phyloP scores from a whole-genome alignment of 2,113 vertebrate genomes.

The Gymnobelideus leadbeateri region DNA sequence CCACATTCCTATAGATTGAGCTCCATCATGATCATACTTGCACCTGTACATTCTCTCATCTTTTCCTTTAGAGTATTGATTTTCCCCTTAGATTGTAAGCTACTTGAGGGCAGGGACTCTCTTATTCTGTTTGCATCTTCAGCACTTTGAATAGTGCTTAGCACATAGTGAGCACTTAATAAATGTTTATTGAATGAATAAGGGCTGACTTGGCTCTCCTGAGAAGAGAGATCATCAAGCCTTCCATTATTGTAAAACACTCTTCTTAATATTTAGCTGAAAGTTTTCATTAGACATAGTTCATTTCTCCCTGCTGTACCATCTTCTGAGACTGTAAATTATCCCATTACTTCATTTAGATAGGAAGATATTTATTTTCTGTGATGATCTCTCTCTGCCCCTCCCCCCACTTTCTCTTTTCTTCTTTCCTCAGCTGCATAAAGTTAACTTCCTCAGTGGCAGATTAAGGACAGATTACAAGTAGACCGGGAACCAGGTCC shows the following conservation, averaged over 20 bases:
- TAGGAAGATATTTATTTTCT: slow-evolving; percentile 76
- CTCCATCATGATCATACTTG: neutral
- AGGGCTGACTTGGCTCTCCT: neutral
- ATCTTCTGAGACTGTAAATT: slow-evolving; percentile 73
- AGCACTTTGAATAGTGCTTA: neutral
- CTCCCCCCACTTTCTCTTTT: neutral
- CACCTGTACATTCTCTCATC: neutral
- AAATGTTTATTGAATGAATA: neutral
- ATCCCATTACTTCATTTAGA: slow-evolving; percentile 76
- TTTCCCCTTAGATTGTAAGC: neutral
- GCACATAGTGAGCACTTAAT: neutral
- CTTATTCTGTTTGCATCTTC: neutral
- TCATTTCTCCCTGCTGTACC: slow-evolving; percentile 65
- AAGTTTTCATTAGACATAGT: slow-evolving; percentile 72
- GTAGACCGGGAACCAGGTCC: slow-evolving; percentile 75
- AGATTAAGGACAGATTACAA: slow-evolving; percentile 81
- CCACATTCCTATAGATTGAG: neutral
- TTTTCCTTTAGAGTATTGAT: neutral
- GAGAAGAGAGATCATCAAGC: neutral
- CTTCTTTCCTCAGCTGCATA: slow-evolving; percentile 73
- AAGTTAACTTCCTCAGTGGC: slow-evolving; percentile 80
- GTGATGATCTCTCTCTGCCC: slow-evolving; percentile 67
- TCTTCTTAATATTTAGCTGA: slow-evolving; percentile 59
- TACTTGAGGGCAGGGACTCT: neutral
- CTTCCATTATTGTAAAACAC: neutral